Percentiles rank a stretch among this genome's conserved stretches.
Conservation (phyloP, 2,797 vertebrate genomes). For the Rhyacichthys aspro region DNA sequence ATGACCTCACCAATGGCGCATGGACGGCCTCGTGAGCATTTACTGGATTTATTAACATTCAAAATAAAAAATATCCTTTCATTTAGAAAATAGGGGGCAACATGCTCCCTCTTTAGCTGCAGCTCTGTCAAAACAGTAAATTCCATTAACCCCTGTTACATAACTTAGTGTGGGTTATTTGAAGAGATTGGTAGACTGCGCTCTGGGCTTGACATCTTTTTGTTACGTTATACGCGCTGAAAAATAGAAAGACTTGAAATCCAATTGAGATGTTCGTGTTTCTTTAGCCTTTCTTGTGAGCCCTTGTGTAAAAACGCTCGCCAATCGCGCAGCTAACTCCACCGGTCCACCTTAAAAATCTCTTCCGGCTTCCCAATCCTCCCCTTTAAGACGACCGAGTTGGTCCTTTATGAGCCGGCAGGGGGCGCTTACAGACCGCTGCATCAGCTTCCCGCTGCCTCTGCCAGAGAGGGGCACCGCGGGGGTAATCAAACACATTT, state of each 20-base stretch:
- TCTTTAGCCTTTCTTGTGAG: conserved; percentile 26
- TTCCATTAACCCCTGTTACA: no score
- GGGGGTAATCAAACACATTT: conserved; percentile 55
- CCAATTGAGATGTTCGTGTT: background rate
- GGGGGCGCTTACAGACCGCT: conserved; percentile 60
- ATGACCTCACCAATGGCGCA: background rate
- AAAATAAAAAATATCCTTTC: no score
- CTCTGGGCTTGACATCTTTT: background rate
- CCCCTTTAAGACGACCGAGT: conserved; percentile 74
- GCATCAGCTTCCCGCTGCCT: background rate
- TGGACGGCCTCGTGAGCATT: background rate
- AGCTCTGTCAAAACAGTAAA: no score
- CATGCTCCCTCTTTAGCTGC: no score
- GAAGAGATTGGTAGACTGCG: no score
- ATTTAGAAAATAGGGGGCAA: no score
- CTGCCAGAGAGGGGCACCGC: conserved; percentile 32
- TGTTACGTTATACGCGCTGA: background rate
- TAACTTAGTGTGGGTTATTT: no score
- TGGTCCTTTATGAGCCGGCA: background rate
- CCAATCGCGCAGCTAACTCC: conserved; percentile 46
- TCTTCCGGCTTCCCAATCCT: conserved; percentile 71
- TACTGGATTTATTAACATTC: background rate
- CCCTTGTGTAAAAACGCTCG: conserved; percentile 13
- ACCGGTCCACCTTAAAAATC: conserved; percentile 77
- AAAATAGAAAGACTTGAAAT: conserved; percentile 2